Conservation (phyloP, 1,140 invertebrate species). For the Tachypleus tridentatus region DNA sequence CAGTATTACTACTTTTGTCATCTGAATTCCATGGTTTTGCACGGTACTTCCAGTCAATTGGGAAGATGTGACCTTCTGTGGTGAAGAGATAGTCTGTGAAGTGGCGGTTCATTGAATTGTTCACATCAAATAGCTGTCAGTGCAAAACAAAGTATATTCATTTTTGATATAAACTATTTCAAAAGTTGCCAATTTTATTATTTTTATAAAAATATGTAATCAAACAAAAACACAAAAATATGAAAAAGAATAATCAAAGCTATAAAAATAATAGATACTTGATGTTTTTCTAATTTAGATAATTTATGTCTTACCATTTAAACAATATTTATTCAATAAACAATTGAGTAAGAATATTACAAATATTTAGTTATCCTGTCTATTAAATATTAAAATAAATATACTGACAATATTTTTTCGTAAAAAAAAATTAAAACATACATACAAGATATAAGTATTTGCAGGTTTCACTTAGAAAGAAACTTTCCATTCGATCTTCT, state of each 20-base stretch:
- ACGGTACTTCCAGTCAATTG: slow-evolving; percentile 39
- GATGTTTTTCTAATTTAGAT: too few species aligned
- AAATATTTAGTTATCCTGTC: too few species aligned
- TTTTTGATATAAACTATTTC: neutral
- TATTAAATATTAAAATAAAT: neutral
- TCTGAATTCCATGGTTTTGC: slow-evolving; percentile 29
- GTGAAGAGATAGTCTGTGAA: slow-evolving; percentile 47
- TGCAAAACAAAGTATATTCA: slow-evolving; percentile 8
- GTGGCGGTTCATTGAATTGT: slow-evolving; percentile 49
- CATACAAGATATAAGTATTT: slow-evolving; percentile 84
- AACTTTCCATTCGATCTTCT: slow-evolving; percentile 98
- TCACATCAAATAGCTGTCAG: slow-evolving; percentile 51
- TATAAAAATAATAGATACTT: too few species aligned
- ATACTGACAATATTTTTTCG: neutral
- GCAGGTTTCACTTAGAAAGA: slow-evolving; percentile 95
- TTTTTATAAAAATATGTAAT: too few species aligned
- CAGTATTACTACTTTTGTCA: neutral
- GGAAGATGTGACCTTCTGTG: slow-evolving; percentile 56
- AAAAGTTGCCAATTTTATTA: slow-evolving; percentile 2
- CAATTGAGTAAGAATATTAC: too few species aligned
- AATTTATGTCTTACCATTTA: too few species aligned
- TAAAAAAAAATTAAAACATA: slow-evolving; percentile 12
- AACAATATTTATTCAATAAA: too few species aligned
- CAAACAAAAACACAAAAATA: too few species aligned
- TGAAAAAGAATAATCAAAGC: too few species aligned